Conservation (phyloP, 2,113 vertebrate species). For the Brachyhypopomus gauderio region DNA sequence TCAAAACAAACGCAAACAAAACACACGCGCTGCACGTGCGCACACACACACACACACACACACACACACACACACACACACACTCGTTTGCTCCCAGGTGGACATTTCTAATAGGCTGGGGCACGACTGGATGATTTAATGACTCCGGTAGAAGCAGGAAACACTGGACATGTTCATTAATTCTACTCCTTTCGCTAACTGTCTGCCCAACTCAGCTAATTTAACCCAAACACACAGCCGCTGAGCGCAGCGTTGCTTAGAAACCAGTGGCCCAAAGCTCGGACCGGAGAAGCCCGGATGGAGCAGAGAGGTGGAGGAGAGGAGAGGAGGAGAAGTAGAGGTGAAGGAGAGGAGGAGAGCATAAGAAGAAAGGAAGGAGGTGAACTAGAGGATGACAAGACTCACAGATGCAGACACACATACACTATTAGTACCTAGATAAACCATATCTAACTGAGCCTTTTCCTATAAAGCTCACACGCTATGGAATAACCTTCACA, state of each 20-base stretch:
- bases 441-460: no score
- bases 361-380: no score
- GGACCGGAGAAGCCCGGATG: neutral
- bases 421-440: no score
- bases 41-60: neutral
- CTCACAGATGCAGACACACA: no score
- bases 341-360: neutral
- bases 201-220: constrained; percentile 35
- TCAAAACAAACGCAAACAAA: neutral
- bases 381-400: no score
- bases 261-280: constrained; percentile 23
- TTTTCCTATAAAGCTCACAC: no score
- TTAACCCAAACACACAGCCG: constrained; percentile 33
- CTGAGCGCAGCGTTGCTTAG: constrained; percentile 46
- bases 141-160: neutral
- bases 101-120: constrained; percentile 24
- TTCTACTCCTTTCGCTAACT: constrained; percentile 16
- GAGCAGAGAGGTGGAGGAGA: neutral
- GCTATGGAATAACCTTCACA: no score
- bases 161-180: constrained; percentile 36
- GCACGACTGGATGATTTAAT: constrained; percentile 29
- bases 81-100: neutral
- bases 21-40: neutral
- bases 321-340: neutral
- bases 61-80: constrained; percentile 11